These are phyloP conservation scores for Lepeophtheirus salmonis DNA, from an alignment of 1,140 invertebrate genomes.

Conservation along the genomic window DNA sequence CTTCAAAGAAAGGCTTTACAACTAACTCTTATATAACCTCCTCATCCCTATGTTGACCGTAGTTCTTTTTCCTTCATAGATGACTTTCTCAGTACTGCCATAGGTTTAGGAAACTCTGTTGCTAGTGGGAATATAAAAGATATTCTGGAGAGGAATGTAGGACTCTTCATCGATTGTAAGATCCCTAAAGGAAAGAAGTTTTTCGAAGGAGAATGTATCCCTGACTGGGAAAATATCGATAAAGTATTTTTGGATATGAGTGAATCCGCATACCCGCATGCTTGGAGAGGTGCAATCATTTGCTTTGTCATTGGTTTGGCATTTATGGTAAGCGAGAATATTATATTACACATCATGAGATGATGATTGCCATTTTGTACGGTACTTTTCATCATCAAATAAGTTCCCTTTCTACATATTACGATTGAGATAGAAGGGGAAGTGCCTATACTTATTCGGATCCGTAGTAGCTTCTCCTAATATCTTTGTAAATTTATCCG, in stretches of 20 bases:
- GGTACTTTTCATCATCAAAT: too few relatives aligned
- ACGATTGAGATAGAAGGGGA: too few relatives aligned
- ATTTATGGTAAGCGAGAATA: conserved; percentile 10
- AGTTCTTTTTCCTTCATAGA: too few relatives aligned
- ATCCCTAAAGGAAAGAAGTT: conserved; percentile 9
- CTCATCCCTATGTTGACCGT: too few relatives aligned
- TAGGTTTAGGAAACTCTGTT: background rate
- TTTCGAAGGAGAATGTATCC: conserved; percentile 17
- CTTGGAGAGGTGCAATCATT: conserved; percentile 6
- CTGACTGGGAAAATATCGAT: conserved; percentile 12
- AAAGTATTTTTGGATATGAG: conserved; percentile 5
- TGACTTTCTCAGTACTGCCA: background rate
- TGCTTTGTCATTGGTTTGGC: conserved; percentile 11
- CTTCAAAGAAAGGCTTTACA: too few relatives aligned
- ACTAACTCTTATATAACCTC: too few relatives aligned
- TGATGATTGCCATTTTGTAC: too few relatives aligned
- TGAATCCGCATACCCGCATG: conserved; percentile 10
- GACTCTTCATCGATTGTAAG: conserved; percentile 12
- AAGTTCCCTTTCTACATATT: too few relatives aligned
- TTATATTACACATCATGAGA: too few relatives aligned
- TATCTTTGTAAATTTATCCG: too few relatives aligned
- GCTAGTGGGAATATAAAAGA: background rate
- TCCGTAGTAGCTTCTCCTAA: too few relatives aligned
- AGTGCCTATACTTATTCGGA: too few relatives aligned
- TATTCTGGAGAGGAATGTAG: background rate